Conservation (phyloP, 2,113 vertebrate species). For the Burhinus oedicnemus region DNA sequence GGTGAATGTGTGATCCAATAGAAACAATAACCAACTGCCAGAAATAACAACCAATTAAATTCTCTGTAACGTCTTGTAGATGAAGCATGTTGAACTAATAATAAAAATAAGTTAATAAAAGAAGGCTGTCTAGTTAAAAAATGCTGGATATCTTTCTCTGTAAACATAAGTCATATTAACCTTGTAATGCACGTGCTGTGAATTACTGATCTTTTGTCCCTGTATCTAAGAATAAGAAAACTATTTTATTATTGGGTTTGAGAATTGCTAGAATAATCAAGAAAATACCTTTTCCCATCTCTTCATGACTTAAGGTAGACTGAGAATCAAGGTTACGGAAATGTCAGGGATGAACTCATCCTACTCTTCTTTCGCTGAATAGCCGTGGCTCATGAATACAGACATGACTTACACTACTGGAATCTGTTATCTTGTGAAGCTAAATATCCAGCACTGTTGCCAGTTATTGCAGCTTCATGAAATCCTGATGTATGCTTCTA, state of each 20-base stretch:
- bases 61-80: not conserved
- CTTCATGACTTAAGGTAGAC: not conserved
- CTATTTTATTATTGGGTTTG: not conserved
- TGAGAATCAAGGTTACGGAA: not conserved
- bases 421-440: not conserved
- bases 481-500: not conserved
- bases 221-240: not conserved
- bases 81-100: not conserved
- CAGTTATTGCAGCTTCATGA: not conserved
- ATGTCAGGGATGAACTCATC: not conserved
- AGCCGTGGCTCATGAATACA: not conserved
- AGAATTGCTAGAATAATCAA: not conserved
- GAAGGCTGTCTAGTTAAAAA: not conserved
- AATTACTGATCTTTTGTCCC: not conserved
- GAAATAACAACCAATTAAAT: not conserved
- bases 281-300: not conserved
- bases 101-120: conserved; percentile 3
- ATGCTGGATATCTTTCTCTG: not conserved
- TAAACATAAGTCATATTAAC: not conserved
- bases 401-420: fast-evolving
- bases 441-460: not conserved
- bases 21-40: not conserved
- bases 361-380: not conserved
- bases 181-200: not conserved
- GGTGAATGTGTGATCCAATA: not conserved